Conservation (phyloP, 2,888 invertebrate species). For the Seira ritae region DNA sequence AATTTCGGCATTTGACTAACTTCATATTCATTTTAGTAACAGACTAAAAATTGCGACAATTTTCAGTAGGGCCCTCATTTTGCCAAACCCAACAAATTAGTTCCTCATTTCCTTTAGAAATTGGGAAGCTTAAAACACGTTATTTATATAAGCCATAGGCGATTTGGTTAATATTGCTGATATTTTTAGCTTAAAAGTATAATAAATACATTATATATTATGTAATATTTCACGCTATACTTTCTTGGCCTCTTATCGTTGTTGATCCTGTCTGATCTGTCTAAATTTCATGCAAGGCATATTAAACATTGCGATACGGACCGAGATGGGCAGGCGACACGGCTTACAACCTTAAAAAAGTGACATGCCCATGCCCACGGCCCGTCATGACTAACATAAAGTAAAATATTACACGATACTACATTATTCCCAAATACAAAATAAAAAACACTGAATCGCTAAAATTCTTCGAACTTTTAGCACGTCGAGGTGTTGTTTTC, state of each 20-base stretch:
- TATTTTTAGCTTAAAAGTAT: no score
- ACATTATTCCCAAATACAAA: neutral
- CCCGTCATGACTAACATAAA: no score
- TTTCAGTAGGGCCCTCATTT: neutral
- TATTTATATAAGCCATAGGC: neutral
- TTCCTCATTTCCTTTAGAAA: no score
- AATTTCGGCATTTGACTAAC: neutral
- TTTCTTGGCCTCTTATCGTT: slow-evolving; percentile 44
- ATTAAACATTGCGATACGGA: no score
- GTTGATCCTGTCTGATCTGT: neutral
- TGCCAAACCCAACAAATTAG: no score
- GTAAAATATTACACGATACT: no score
- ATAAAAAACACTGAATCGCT: neutral
- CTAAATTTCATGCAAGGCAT: no score
- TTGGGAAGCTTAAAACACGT: no score
- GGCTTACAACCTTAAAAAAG: no score
- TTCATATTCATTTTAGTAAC: neutral
- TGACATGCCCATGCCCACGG: no score
- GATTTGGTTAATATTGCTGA: neutral
- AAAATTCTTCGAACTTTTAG: slow-evolving; percentile 73
- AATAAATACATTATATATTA: slow-evolving; percentile 1
- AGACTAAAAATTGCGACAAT: neutral
- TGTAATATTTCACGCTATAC: neutral
- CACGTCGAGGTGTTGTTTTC: slow-evolving; percentile 77
- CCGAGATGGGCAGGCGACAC: no score